These are phyloP conservation scores for Lepisosteus oculatus DNA, from an alignment of 2,113 vertebrate genomes.

Conservation along the genomic window DNA sequence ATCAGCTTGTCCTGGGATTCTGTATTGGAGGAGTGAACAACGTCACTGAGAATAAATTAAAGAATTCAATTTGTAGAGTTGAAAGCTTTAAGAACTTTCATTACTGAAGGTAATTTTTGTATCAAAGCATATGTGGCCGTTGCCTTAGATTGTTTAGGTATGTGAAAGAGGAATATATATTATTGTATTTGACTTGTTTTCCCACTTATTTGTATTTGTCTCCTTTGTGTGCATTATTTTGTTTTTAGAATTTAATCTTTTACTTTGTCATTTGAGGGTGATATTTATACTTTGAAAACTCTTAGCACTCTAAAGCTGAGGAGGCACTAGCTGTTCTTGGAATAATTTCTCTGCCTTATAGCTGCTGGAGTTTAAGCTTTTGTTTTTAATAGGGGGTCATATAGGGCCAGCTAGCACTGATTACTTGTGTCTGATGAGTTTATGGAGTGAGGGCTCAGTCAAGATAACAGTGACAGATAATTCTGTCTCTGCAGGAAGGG, in stretches of 20 bases:
- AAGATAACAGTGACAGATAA: slow-evolving; percentile 65
- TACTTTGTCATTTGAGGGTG: no score
- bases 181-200: no score
- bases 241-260: no score
- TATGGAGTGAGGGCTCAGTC: slow-evolving; percentile 47
- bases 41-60: slow-evolving; percentile 50
- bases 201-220: no score
- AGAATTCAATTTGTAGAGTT: slow-evolving; percentile 71
- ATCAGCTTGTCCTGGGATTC: slow-evolving; percentile 41
- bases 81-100: slow-evolving; percentile 59
- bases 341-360: no score
- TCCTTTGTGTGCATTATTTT: no score
- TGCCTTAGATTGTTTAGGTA: slow-evolving; percentile 49
- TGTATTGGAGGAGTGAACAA: slow-evolving; percentile 43
- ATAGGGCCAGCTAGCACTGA: slow-evolving; percentile 56
- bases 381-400: slow-evolving; percentile 29
- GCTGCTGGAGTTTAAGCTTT: no score
- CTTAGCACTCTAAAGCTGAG: no score
- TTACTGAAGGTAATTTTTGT: slow-evolving; percentile 61
- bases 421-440: slow-evolving; percentile 68
- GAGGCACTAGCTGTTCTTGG: no score
- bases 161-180: slow-evolving; percentile 43
- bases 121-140: slow-evolving; percentile 53
- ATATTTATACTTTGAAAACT: no score
- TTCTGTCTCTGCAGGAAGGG: slow-evolving; percentile 44